Base-by-base conservation (phyloP, 1,140 invertebrate species). In the Macrosteles quadrilineatus region DNA sequence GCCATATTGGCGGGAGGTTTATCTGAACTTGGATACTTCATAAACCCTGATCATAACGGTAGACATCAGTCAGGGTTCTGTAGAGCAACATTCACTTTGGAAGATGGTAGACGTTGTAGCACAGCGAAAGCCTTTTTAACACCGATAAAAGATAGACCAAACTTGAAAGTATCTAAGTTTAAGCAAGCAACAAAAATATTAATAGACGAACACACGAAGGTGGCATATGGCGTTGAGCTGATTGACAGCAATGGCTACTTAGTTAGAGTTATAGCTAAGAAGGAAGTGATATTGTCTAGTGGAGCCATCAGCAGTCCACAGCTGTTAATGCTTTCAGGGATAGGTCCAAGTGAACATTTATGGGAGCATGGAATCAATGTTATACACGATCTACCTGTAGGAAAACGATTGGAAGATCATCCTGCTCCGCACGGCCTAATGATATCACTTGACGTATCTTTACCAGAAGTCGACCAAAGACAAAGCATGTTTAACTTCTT, bases 271-370 rank as follows among this genome's bases (percentile, higher is more conserved):
- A 80, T 0, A 70, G 88, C 87, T 0, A 81, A 77, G 14, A 90
- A 86, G 73, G 91, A 78, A 47, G 75, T 78, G 11, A 89, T 93
- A 30, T 73, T 94, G 11, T 90, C 90, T 1, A 91, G 91, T 0
- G 92, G 92, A 0, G 85, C 90, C 0, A 90, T 94, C 11, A 92
- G 91, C 57, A 88, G 86, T 17, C 89, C 93, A 0, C 91, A 94
- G 71, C 77, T 96, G 27, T 79, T 96, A 55, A 93, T 96, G 92
- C 76, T 96, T 0, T 95, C 92, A 0, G 94, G 94, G 0, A 85
- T 96, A 53, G 94, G 94, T 0, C 93, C 93, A 0, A 84, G 82
- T 31, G 82, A 88, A 4, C 91, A 96, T 70, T 81, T 96, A 6
- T 77, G 81, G 53, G 79, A 88, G 30, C 78, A 90, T 25, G 87